Conservation (phyloP, 2,888 invertebrate genomes). For the Cordilura impudica region DNA sequence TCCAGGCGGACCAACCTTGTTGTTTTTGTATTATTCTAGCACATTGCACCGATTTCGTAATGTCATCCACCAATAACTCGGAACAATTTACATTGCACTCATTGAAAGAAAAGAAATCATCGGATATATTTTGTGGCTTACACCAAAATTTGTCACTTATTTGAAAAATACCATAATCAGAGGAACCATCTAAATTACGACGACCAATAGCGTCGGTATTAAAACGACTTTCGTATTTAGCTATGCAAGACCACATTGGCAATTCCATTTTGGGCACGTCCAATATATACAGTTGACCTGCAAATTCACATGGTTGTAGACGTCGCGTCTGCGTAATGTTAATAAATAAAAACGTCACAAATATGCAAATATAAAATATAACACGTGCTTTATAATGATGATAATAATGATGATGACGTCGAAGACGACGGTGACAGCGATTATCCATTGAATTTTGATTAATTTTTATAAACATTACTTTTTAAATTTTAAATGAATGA, state of each 20-base stretch:
- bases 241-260: slow-evolving; percentile 73
- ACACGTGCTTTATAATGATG: slow-evolving; percentile 43
- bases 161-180: slow-evolving; percentile 77
- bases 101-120: slow-evolving; percentile 66
- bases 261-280: slow-evolving; percentile 73
- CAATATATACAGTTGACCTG: slow-evolving; percentile 73
- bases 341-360: slow-evolving; percentile 46
- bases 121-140: slow-evolving; percentile 67
- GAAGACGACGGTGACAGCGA: not conserved
- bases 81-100: slow-evolving; percentile 74
- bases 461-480: slow-evolving; percentile 20
- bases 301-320: slow-evolving; percentile 71
- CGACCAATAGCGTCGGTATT: slow-evolving; percentile 78
- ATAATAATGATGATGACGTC: not conserved
- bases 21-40: slow-evolving; percentile 71
- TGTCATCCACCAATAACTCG: slow-evolving; percentile 73
- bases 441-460: slow-evolving; percentile 1
- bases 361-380: slow-evolving; percentile 51
- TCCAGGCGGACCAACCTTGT: slow-evolving; percentile 76
- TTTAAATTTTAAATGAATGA: not conserved
- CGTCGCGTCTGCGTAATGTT: slow-evolving; percentile 63
- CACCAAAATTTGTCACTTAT: slow-evolving; percentile 78
- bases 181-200: slow-evolving; percentile 78
- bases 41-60: slow-evolving; percentile 71
- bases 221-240: slow-evolving; percentile 74